Evolutionary conservation across 2,797 vertebrate species (phyloP), one percentile per base, ranked within the genome.

Genomic region (Rachycentron canadum): DNA sequence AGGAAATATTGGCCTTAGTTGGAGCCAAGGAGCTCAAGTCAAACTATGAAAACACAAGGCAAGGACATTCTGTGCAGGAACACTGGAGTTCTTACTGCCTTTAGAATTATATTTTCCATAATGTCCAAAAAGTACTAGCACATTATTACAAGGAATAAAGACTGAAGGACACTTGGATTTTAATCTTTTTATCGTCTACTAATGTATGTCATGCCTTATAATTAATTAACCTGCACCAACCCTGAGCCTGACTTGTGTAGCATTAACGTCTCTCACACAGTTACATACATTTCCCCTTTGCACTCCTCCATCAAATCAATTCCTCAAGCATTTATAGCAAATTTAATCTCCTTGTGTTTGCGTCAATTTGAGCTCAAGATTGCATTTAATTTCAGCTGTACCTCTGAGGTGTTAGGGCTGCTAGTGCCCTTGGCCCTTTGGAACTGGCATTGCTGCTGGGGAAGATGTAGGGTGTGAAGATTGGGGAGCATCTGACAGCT

Each of bases 401-500:
- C 75, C 28, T 56, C n/a, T 14, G 26, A 36, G 34, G 8, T 84
- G 73, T 77, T 76, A 61, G 36, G 59, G 55, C 61, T 74, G 71
- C 53, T 36, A 0, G 19, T 85, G 89, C 90, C 86, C 84, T 90
- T 32, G 32, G 32, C 3, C 69, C 60, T 70, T 63, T 56, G 40
- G 58, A 63, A 47, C 28, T 8, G 1, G 30, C 11, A 0, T 26
- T 59, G 81, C 74, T 68, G 77, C 34, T 58, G 81, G 70, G 66
- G 50, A 77, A 71, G 86, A 84, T 67, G 77, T 62, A 47, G 58
- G 73, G 76, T 70, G 74, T 56, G 68, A 53, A 59, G 83, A 84
- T 40, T 59, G 71, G 63, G 70, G 74, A 52, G 59, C 2, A 32
- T 64, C 70, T 74, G 89, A 81, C 85, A 83, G 83, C 90, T 92